Percentiles rank a stretch among this genome's conserved stretches.
Evolutionary conservation across 2,888 invertebrate genomes (phyloP).

Genomic region (Scaptomyza reducta): DNA sequence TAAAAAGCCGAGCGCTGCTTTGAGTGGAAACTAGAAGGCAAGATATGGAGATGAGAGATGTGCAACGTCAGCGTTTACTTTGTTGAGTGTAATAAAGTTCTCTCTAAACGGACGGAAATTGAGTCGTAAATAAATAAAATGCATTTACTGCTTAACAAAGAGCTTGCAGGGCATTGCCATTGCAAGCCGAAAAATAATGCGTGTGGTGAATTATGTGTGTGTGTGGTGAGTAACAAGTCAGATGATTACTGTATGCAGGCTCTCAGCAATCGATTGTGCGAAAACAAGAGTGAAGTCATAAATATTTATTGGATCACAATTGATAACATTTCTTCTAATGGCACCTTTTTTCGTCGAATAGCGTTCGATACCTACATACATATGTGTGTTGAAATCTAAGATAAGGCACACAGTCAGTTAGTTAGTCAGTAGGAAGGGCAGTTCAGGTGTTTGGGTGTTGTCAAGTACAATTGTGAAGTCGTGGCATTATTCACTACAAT

Average conservation of each 20-base stretch:
- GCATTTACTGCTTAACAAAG: not conserved
- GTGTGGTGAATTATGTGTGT: not conserved
- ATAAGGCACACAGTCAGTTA: slow-evolving; percentile 25
- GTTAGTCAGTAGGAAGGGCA: not conserved
- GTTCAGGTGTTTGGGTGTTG: slow-evolving; percentile 14
- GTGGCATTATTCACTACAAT: slow-evolving; percentile 30
- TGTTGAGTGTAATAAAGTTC: no score
- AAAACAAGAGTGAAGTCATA: not conserved
- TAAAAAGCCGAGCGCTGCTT: no score
- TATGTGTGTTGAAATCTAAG: slow-evolving; percentile 15
- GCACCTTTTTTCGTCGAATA: not conserved
- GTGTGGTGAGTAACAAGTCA: not conserved
- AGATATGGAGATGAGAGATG: no score
- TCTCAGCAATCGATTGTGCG: not conserved
- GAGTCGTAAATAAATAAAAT: not conserved
- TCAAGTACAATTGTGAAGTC: slow-evolving; percentile 17
- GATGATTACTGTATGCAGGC: not conserved
- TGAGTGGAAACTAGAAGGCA: no score
- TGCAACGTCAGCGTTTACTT: no score
- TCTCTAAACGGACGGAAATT: no score
- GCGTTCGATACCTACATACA: not conserved
- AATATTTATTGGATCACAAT: not conserved
- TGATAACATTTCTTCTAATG: not conserved
- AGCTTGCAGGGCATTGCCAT: not conserved
- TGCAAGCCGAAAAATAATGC: not conserved